Base-by-base conservation (phyloP, 2,888 invertebrate species). In the Spisula subtruncata region DNA sequence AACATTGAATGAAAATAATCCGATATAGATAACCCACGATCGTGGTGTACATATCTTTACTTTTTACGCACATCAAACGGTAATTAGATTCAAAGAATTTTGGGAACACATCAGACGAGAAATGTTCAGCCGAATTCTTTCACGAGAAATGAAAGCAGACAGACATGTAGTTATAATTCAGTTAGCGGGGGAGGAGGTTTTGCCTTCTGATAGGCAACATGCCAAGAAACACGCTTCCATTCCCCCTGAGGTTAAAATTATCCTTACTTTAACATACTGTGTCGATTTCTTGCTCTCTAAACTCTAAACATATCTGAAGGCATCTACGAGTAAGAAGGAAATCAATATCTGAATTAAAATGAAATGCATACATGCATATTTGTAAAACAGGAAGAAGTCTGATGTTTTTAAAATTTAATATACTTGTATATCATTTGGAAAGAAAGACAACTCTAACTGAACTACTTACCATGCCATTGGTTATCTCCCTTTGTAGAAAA, bases 141-240 rank as follows among this genome's bases (percentile, higher is more conserved):
- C 32, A 75, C 12, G 16, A 14, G 18, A 18, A 75, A 32, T 35
- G 35, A 18, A 32, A 12, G 16, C 35, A 29, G 75, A 75, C 75
- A 35, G 18, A 16, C 75, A 35, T 75, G 18, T 75, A 75, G 32
- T 35, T 35, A 32, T 75, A 32, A 35, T 75, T 75, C 32, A 32
- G 35, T 75, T 75, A 35, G 75, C 75, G 75, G 75, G 75, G 75
- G 75, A 75, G 75, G 75, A 35, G 0, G 35, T 75, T 75, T 35
- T 35, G 32, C 32, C 25, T 35, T 16, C 75, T 32, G 75, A 35
- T 75, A 18, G 75, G 75, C 75, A 35, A 8, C 4, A 25, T 35
- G 75, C 75, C 75, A 75, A 35, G n/a, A 14, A 75, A 32, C 14
- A 35, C 29, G 5, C 16, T 75, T 75, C 18, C 35, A 75, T 75